These are phyloP conservation scores for Carcharodon carcharias DNA, from an alignment of 2,797 vertebrate genomes.

Conservation along the genomic window DNA sequence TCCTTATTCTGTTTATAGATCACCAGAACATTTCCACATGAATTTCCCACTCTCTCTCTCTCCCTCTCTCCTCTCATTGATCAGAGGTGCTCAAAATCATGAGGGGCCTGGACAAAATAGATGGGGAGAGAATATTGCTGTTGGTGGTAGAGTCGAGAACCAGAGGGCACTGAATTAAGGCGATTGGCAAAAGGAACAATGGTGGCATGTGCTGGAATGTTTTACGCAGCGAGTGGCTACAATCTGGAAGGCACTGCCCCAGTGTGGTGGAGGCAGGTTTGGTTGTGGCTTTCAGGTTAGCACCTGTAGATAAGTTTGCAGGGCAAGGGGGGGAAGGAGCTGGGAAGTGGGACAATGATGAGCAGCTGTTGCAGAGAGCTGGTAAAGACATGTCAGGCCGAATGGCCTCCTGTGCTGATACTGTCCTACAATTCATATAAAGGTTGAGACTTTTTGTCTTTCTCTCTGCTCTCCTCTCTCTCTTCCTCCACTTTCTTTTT, in stretches of 20 bases:
- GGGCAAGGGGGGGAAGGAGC: not conserved
- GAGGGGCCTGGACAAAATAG: not conserved
- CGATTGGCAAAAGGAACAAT: not conserved
- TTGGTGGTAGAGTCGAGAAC: not conserved
- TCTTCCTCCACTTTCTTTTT: too few species aligned
- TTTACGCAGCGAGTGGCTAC: not conserved
- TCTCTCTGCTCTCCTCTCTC: not conserved
- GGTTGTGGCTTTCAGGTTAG: not conserved
- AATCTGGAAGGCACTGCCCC: not conserved
- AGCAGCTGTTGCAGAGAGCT: not conserved
- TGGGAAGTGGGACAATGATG: too few species aligned
- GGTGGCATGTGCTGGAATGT: not conserved
- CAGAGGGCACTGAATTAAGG: not conserved
- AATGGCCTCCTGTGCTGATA: not conserved
- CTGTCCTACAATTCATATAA: not conserved
- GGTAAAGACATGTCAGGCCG: not conserved
- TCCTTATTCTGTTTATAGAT: not conserved
- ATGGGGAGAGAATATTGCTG: too few species aligned
- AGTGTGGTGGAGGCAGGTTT: not conserved
- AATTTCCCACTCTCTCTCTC: not conserved
- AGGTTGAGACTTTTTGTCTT: not conserved
- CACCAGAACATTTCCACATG: not conserved
- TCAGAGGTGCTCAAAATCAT: not conserved
- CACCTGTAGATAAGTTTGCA: not conserved
- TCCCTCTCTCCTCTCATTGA: not conserved